Evolutionary conservation across 2,113 vertebrate genomes (phyloP).

Genomic region (Pluvianellus socialis): DNA sequence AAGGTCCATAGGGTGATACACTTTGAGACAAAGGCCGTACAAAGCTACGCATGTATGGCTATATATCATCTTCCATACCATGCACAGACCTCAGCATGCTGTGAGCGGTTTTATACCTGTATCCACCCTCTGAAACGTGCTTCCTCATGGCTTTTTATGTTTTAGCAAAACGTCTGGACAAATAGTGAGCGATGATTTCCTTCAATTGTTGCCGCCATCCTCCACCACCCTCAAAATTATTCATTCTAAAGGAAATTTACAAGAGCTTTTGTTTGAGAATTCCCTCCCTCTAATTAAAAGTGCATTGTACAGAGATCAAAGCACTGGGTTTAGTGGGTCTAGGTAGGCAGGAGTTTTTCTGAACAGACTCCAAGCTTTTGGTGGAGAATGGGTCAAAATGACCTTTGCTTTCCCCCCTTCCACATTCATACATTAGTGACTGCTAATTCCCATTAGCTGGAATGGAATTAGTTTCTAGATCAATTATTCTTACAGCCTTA

Average conservation of each 20-base stretch:
- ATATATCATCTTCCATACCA: not conserved
- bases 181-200: slow-evolving; percentile 43
- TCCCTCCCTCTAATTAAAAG: slow-evolving; percentile 55
- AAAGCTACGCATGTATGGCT: not conserved
- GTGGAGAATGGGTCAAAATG: slow-evolving; percentile 54
- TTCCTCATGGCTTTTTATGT: not conserved
- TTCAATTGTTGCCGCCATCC: slow-evolving; percentile 35
- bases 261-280: slow-evolving; percentile 58
- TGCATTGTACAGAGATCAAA: slow-evolving; percentile 61
- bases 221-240: slow-evolving; percentile 63
- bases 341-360: slow-evolving; percentile 46
- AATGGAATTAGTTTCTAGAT: not conserved
- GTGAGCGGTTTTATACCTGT: not conserved
- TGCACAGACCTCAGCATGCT: not conserved
- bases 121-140: not conserved
- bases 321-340: slow-evolving; percentile 8
- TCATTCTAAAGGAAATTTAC: slow-evolving; percentile 44
- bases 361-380: slow-evolving; percentile 58
- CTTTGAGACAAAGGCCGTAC: not conserved
- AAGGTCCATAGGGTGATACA: not conserved
- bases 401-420: slow-evolving; percentile 1
- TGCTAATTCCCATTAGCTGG: not conserved
- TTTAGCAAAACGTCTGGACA: not conserved
- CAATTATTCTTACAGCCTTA: not conserved
- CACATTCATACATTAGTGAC: not conserved